A percentile compares a stretch with the other conserved stretches of the same genome.
Conservation (phyloP, 2,797 vertebrate species). For the Danio aesculapii region DNA sequence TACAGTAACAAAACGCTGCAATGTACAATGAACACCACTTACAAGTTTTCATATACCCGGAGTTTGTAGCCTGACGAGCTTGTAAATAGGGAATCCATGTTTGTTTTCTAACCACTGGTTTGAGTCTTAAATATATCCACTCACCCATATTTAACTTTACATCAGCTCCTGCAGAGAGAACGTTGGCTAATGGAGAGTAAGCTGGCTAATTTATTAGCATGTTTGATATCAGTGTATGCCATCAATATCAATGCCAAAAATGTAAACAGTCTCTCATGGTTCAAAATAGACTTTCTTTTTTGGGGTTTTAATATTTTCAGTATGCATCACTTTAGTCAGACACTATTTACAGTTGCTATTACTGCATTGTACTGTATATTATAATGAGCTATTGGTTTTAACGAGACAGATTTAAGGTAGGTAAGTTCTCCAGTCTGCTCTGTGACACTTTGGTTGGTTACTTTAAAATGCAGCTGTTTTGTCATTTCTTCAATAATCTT, state of each 20-base stretch:
- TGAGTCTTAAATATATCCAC: constrained; percentile 27
- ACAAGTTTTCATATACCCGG: constrained; percentile 50
- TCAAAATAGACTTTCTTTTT: not conserved
- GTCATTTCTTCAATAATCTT: constrained; percentile 5
- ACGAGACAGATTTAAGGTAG: not conserved
- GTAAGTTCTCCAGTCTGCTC: not conserved
- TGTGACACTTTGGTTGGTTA: not conserved
- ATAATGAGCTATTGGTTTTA: not conserved
- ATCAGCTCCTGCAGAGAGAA: constrained; percentile 7
- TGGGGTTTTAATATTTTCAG: not conserved
- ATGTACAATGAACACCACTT: constrained; percentile 54
- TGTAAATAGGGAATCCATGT: constrained; percentile 38
- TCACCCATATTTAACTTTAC: not conserved
- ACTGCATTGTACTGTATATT: not conserved
- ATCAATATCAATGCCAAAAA: not conserved
- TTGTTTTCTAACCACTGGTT: constrained; percentile 25
- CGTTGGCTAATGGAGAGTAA: not conserved
- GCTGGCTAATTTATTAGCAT: constrained; percentile 25
- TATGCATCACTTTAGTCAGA: not conserved
- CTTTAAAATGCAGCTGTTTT: not conserved
- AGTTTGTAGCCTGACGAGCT: constrained; percentile 53
- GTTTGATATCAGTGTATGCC: not conserved
- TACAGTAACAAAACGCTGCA: constrained; percentile 46
- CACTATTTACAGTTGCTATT: not conserved
- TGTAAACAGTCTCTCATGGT: constrained; percentile 2